phyloP scores from a whole-genome alignment of 1,140 invertebrate species.

The Drosophila mauritiana region DNA sequence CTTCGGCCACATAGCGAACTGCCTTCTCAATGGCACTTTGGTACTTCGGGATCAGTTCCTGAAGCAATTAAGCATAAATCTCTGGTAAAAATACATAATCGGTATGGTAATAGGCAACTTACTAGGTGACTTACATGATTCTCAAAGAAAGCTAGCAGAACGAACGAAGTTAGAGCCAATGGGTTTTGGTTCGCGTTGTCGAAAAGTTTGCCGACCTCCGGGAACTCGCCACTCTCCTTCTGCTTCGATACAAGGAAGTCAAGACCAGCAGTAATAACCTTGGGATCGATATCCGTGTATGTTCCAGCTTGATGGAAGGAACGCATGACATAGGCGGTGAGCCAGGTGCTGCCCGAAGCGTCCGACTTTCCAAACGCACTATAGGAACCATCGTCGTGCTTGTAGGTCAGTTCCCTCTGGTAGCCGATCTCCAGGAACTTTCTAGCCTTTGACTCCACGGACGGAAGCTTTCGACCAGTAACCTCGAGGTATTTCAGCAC shows the following conservation, averaged over 20 bases:
- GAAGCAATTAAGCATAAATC: neutral
- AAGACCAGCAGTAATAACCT: constrained; percentile 89
- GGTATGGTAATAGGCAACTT: neutral
- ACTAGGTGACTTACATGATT: constrained; percentile 85
- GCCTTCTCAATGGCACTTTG: constrained; percentile 90
- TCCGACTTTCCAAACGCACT: constrained; percentile 95
- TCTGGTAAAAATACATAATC: neutral
- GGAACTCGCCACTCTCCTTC: constrained; percentile 91
- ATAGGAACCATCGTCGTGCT: constrained; percentile 96
- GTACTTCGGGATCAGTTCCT: constrained; percentile 85
- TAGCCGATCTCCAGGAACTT: constrained; percentile 94
- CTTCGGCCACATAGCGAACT: constrained; percentile 91
- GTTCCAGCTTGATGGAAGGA: constrained; percentile 93
- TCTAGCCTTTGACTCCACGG: constrained; percentile 86
- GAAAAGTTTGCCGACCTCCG: constrained; percentile 89
- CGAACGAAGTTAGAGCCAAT: constrained; percentile 93
- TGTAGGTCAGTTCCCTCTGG: constrained; percentile 96
- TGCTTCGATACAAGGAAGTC: constrained; percentile 90
- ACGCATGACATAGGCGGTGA: constrained; percentile 96
- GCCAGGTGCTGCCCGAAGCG: constrained; percentile 93
- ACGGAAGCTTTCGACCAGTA: constrained; percentile 57
- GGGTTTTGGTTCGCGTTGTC: constrained; percentile 85
- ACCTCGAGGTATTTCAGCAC: constrained; percentile 90
- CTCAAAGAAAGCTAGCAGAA: constrained; percentile 92
- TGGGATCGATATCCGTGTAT: constrained; percentile 92